phyloP scores from a whole-genome alignment of 53 echinoderm and acorn worm species.

The Stichopus horrens region DNA sequence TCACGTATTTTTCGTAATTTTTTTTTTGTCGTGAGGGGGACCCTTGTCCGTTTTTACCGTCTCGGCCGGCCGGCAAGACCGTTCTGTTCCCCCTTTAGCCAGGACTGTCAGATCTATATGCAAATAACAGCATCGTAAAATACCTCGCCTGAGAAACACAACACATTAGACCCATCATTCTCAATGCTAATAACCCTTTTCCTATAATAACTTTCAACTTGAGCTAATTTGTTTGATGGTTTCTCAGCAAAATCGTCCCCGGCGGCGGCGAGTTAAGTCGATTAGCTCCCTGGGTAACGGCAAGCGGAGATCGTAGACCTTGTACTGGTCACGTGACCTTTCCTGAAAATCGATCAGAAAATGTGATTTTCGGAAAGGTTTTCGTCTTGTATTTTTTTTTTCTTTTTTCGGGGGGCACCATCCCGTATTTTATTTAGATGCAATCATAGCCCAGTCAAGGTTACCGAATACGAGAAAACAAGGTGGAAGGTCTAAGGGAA shows the following conservation, averaged over 20 bases:
- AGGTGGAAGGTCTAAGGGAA: not conserved
- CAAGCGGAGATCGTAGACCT: not conserved
- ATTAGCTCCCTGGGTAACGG: not conserved
- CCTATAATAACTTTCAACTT: conserved; percentile 6
- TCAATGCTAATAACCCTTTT: conserved; percentile 18
- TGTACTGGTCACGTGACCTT: not conserved
- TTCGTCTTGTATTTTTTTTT: too few species aligned
- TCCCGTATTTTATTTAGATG: not conserved
- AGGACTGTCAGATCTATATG: not conserved
- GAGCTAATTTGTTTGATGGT: not conserved
- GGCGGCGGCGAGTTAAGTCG: not conserved
- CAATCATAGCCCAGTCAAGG: not conserved
- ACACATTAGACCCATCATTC: conserved; percentile 14
- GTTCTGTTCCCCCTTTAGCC: too few species aligned
- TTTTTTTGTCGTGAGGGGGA: too few species aligned
- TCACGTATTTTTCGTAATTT: too few species aligned
- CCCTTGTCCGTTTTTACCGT: too few species aligned
- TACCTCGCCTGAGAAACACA: not conserved
- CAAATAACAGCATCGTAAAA: not conserved
- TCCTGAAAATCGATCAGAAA: not conserved
- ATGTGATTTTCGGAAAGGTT: not conserved
- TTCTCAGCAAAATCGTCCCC: not conserved
- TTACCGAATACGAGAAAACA: not conserved
- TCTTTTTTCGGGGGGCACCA: not conserved
- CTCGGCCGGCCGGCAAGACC: too few species aligned